Conservation (phyloP, 2,888 invertebrate species). For the Oligia strigilis region DNA sequence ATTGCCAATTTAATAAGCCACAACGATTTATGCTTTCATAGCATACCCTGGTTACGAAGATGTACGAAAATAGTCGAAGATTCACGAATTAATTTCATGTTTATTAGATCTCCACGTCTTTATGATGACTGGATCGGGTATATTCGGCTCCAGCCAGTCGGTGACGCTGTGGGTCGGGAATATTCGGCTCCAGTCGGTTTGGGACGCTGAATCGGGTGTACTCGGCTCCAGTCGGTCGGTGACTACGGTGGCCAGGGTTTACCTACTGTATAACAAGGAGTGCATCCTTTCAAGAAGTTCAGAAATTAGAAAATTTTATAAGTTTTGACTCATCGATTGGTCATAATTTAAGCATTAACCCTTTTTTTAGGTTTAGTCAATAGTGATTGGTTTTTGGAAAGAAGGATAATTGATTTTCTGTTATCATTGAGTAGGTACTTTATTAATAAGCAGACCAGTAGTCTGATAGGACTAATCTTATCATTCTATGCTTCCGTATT, state of each 20-base stretch:
- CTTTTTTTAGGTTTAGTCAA: neutral
- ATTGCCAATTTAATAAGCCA: conserved; percentile 46
- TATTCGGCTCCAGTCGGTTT: neutral
- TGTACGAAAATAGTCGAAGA: conserved; percentile 38
- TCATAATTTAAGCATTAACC: neutral
- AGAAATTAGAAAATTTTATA: neutral
- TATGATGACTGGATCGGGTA: neutral
- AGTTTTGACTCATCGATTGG: neutral
- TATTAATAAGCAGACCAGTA: neutral
- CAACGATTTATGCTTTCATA: conserved; percentile 70
- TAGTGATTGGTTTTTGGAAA: neutral
- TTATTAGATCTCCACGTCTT: too few species aligned
- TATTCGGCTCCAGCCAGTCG: neutral
- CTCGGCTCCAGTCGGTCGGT: neutral
- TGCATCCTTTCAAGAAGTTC: neutral
- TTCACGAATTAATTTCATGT: neutral
- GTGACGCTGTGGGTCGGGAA: neutral
- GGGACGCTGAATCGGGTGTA: too few species aligned
- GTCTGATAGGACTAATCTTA: neutral
- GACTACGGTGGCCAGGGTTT: neutral
- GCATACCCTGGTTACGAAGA: conserved; percentile 54
- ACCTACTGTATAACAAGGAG: neutral
- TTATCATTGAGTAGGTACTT: neutral
- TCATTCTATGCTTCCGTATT: neutral
- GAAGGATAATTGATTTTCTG: neutral